phyloP scores from a whole-genome alignment of 2,113 vertebrate genomes.

The Fregetta grallaria region DNA sequence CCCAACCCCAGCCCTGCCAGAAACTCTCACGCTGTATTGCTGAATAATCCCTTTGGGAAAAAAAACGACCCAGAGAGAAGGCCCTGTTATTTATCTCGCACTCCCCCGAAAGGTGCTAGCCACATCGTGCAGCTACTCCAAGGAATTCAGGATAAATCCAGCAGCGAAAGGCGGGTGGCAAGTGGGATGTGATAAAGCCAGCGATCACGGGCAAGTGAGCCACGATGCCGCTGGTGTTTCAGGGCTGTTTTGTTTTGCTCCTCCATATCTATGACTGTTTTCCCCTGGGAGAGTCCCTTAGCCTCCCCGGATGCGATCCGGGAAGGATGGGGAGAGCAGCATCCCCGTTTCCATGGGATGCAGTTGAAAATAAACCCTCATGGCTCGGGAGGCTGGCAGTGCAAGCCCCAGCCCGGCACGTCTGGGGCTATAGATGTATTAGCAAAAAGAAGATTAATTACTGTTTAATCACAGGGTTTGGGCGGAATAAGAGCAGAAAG shows the following conservation, averaged over 20 bases:
- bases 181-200: not conserved
- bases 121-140: not conserved
- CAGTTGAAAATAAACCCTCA: not conserved
- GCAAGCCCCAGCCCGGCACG: not conserved
- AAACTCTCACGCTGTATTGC: not conserved
- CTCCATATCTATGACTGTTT: not conserved
- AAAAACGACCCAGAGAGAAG: not conserved
- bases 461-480: not conserved
- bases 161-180: not conserved
- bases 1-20: not conserved
- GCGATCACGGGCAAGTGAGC: not conserved
- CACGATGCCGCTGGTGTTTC: not conserved
- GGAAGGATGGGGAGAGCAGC: not conserved
- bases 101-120: not conserved
- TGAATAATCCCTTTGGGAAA: not conserved
- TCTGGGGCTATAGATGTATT: not conserved
- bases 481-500: not conserved
- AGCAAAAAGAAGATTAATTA: not conserved
- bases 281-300: not conserved
- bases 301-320: rapidly evolving
- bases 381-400: not conserved
- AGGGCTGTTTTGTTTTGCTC: not conserved
- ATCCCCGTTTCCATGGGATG: rapidly evolving
- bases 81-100: not conserved
- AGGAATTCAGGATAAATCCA: not conserved